These are phyloP conservation scores for Deroplatys truncata DNA, from an alignment of 2,888 invertebrate genomes.

Conservation along the genomic window DNA sequence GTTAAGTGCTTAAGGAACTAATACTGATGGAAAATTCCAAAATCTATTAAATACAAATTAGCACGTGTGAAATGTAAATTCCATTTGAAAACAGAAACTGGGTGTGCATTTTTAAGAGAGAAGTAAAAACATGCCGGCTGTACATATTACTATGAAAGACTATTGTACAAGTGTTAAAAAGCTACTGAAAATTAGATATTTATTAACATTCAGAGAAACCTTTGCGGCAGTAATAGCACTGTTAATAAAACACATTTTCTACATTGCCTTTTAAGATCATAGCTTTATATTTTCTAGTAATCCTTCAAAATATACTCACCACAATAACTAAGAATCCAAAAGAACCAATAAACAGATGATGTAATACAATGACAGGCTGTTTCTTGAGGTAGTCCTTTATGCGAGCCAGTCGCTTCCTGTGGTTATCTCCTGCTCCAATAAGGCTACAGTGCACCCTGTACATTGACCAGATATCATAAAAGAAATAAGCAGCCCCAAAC, in stretches of 20 bases:
- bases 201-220: not conserved
- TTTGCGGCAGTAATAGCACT: not conserved
- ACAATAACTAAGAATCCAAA: slow-evolving; percentile 70
- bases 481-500: slow-evolving; percentile 75
- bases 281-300: too few relatives aligned
- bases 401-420: slow-evolving; percentile 15
- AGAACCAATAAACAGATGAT: slow-evolving; percentile 70
- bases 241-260: too few relatives aligned
- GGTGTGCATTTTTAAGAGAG: too few relatives aligned
- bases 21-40: too few relatives aligned
- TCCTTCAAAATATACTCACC: slow-evolving; percentile 48
- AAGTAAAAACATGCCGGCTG: too few relatives aligned
- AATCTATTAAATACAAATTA: too few relatives aligned
- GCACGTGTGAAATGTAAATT: too few relatives aligned
- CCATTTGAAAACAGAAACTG: too few relatives aligned
- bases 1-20: too few relatives aligned
- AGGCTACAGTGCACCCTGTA: slow-evolving; percentile 57
- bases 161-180: too few relatives aligned
- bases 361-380: slow-evolving; percentile 68
- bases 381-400: slow-evolving; percentile 44
- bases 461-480: slow-evolving; percentile 79
- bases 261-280: not conserved
- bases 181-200: not conserved
- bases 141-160: too few relatives aligned
- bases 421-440: slow-evolving; percentile 1